Evolutionary conservation across 1,140 invertebrate genomes (phyloP).

Genomic region (Zaprionus capensis): DNA sequence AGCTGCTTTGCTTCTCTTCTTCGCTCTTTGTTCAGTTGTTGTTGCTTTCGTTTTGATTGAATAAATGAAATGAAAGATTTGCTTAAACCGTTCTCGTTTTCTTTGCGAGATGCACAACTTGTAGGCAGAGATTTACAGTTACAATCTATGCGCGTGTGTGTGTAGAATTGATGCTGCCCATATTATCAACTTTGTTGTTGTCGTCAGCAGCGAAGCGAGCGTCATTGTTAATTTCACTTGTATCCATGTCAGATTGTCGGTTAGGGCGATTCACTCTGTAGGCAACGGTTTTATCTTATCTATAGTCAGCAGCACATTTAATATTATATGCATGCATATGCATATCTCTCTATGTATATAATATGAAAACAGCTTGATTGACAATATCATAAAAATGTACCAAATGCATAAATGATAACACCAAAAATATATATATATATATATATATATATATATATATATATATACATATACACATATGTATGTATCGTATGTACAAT

Average conservation of each 20-base stretch:
- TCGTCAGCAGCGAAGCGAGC: conserved; percentile 22
- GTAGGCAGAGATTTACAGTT: conserved; percentile 38
- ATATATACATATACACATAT: too few relatives aligned
- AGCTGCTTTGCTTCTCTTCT: conserved; percentile 15
- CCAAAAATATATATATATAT: background rate
- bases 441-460: too few relatives aligned
- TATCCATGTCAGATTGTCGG: conserved; percentile 45
- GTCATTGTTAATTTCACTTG: conserved; percentile 54
- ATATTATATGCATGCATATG: background rate
- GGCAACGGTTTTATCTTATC: conserved; percentile 42
- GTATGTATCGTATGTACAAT: too few relatives aligned
- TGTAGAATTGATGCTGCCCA: conserved; percentile 21
- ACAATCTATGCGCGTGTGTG: conserved; percentile 16
- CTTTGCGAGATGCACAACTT: conserved; percentile 29
- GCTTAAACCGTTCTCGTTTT: conserved; percentile 37
- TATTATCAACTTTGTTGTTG: conserved; percentile 18
- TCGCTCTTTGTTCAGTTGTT: conserved; percentile 16
- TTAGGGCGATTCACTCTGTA: conserved; percentile 36
- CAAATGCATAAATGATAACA: background rate
- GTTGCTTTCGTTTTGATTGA: conserved; percentile 47
- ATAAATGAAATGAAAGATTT: conserved; percentile 57
- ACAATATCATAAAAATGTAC: conserved; percentile 12
- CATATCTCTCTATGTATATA: conserved; percentile 4
- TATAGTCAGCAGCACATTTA: conserved; percentile 8
- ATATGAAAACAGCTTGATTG: background rate